Evolutionary conservation across 2,888 invertebrate genomes (phyloP).

Genomic region (Ethmia dodecea): DNA sequence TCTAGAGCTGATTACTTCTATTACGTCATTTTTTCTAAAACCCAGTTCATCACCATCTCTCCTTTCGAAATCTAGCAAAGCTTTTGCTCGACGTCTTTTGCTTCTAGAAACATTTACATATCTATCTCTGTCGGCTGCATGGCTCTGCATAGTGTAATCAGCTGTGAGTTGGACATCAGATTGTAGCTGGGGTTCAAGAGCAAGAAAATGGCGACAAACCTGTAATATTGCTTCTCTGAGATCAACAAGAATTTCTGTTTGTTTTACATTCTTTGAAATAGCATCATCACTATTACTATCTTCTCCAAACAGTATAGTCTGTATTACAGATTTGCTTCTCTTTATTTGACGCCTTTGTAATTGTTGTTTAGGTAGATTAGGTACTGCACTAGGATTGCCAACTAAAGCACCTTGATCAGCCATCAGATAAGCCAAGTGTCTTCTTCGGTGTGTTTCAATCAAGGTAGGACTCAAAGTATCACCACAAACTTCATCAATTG

Average conservation of each 20-base stretch:
- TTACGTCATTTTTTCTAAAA: slow-evolving; percentile 98
- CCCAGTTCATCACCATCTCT: slow-evolving; percentile 99
- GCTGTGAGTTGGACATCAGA: slow-evolving; percentile 90
- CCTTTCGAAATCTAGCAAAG: slow-evolving; percentile 96
- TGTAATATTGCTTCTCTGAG: slow-evolving; percentile 95
- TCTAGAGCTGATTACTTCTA: slow-evolving; percentile 97
- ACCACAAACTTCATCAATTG: slow-evolving; percentile 82
- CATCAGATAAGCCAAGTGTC: slow-evolving; percentile 97
- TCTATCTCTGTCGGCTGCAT: slow-evolving; percentile 94
- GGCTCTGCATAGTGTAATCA: slow-evolving; percentile 97
- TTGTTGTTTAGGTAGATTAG: slow-evolving; percentile 96
- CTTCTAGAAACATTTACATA: slow-evolving; percentile 95
- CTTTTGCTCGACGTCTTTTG: slow-evolving; percentile 94
- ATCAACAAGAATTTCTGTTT: slow-evolving; percentile 99
- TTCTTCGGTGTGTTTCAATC: slow-evolving; percentile 92
- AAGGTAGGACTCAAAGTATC: slow-evolving; percentile 90
- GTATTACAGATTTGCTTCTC: slow-evolving; percentile 93
- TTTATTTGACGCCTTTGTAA: slow-evolving; percentile 91
- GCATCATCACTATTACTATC: slow-evolving; percentile 87
- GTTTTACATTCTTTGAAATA: slow-evolving; percentile 97
- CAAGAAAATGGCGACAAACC: slow-evolving; percentile 95
- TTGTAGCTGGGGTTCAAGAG: slow-evolving; percentile 91
- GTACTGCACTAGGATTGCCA: slow-evolving; percentile 91
- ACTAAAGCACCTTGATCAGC: slow-evolving; percentile 96
- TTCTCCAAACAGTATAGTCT: slow-evolving; percentile 91